Percentiles rank a stretch among this genome's conserved stretches.
These are phyloP conservation scores for Corynorhinus townsendii DNA, from an alignment of 2,113 vertebrate species.

Conservation along the genomic window DNA sequence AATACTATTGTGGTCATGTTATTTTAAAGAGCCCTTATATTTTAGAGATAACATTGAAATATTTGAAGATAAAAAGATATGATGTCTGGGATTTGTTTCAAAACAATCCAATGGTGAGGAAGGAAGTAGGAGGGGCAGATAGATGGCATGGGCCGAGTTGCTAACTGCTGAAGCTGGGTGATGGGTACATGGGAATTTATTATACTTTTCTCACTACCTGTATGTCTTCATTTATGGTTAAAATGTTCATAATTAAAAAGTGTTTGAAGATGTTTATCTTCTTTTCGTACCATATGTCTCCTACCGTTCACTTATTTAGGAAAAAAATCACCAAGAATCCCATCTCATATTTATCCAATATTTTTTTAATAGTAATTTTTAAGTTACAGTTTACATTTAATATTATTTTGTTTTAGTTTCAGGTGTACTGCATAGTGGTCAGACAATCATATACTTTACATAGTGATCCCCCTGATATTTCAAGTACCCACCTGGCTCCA, in stretches of 20 bases:
- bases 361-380: neutral
- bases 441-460: neutral
- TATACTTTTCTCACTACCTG: neutral
- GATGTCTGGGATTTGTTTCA: conserved; percentile 14
- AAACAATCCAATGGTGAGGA: neutral
- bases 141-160: neutral
- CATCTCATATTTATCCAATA: neutral
- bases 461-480: neutral
- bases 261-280: neutral
- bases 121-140: neutral
- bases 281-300: neutral
- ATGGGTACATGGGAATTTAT: neutral
- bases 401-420: neutral
- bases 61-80: neutral
- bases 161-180: neutral
- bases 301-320: neutral
- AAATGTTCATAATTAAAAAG: neutral
- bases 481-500: neutral
- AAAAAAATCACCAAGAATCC: neutral
- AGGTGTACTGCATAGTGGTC: neutral
- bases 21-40: neutral
- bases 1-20: neutral
- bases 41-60: neutral
- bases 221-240: neutral
- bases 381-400: neutral